Evolutionary conservation across 2,888 invertebrate species (phyloP).

Genomic region (Digitonthophagus gazella): DNA sequence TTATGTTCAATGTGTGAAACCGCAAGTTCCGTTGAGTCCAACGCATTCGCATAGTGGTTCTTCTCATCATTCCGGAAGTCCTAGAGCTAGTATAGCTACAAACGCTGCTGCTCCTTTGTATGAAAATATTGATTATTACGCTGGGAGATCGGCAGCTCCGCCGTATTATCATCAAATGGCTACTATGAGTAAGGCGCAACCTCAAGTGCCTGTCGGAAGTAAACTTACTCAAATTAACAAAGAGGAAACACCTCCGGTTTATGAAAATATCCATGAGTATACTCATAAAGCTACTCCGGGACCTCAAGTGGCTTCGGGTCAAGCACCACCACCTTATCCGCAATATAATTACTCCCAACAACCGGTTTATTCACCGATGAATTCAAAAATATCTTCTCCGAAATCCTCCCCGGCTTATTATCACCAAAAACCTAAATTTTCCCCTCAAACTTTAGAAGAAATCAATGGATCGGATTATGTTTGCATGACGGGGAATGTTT

Average conservation of each 20-base stretch:
- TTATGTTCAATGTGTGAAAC: conserved; percentile 51
- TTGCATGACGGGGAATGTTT: conserved; percentile 74
- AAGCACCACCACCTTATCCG: conserved; percentile 35
- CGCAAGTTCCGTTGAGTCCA: conserved; percentile 53
- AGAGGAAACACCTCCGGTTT: conserved; percentile 56
- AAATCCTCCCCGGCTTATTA: conserved; percentile 23
- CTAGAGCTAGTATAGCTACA: conserved; percentile 45
- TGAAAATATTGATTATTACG: conserved; percentile 81
- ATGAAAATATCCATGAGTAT: conserved; percentile 48
- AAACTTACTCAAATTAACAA: conserved; percentile 49
- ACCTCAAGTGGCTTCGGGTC: conserved; percentile 48
- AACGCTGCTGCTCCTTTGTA: conserved; percentile 61
- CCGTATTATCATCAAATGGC: conserved; percentile 63
- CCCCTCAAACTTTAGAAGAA: conserved; percentile 60
- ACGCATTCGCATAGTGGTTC: conserved; percentile 61
- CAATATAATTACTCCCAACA: conserved; percentile 32
- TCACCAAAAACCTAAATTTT: conserved; percentile 34
- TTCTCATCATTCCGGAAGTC: conserved; percentile 59
- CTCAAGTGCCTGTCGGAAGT: conserved; percentile 69
- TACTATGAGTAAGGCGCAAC: conserved; percentile 69
- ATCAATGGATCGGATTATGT: conserved; percentile 80
- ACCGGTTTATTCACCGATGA: conserved; percentile 45
- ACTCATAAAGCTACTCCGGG: conserved; percentile 46
- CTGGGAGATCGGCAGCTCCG: conserved; percentile 51
- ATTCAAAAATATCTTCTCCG: conserved; percentile 32